A percentile compares a stretch with the other conserved stretches of the same genome.
phyloP scores from a whole-genome alignment of 2,797 vertebrate species.

The Chaetophractus vellerosus region DNA sequence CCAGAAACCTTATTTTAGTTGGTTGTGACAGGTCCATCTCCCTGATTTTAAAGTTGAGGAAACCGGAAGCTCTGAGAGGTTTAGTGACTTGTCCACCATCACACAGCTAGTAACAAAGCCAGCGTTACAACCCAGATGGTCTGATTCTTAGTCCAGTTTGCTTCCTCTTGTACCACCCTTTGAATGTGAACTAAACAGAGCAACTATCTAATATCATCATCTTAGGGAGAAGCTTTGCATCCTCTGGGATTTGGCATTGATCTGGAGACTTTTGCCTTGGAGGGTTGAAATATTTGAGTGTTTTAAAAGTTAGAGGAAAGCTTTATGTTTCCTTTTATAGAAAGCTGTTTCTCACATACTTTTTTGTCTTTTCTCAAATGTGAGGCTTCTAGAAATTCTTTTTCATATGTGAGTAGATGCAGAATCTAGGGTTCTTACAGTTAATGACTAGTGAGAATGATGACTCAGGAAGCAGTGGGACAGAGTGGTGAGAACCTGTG shows the following conservation, averaged over 20 bases:
- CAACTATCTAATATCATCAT: background rate
- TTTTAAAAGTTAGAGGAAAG: background rate
- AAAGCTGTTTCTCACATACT: constrained; percentile 18
- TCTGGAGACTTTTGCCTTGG: background rate
- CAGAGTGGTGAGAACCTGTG: background rate
- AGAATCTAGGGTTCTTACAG: background rate
- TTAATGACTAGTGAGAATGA: background rate
- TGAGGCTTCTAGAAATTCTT: background rate
- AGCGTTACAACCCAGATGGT: background rate
- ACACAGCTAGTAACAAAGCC: background rate
- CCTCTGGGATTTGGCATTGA: background rate
- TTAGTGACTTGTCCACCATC: background rate
- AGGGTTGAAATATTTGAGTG: background rate
- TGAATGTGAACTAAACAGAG: background rate
- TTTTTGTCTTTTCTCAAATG: background rate
- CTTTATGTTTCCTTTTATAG: background rate
- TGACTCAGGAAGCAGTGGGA: background rate
- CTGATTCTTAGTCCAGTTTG: background rate
- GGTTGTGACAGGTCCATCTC: background rate
- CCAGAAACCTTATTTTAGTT: background rate
- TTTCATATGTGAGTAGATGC: background rate
- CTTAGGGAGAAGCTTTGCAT: background rate
- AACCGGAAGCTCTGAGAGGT: background rate
- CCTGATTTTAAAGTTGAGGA: constrained; percentile 32
- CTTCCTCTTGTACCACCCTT: background rate